Conservation (phyloP, 2,113 vertebrate species). For the Apodemus sylvaticus region DNA sequence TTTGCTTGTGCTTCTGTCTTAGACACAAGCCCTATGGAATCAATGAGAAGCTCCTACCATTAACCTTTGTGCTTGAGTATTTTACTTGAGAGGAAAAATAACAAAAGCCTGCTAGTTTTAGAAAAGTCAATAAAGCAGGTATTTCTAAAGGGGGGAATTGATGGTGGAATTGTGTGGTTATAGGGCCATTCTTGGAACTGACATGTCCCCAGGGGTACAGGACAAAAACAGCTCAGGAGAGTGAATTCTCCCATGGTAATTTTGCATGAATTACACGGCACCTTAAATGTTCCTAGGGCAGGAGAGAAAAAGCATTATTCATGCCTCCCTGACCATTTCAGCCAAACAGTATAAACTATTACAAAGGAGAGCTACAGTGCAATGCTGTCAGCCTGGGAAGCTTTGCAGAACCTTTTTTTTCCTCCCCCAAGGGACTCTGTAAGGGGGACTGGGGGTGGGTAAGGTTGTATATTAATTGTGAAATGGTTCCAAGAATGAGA, state of each 20-base stretch:
- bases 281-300: constrained; percentile 51
- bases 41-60: background rate
- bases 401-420: background rate
- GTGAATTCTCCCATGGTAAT: constrained; percentile 56
- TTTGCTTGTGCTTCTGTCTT: background rate
- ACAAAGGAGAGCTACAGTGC: background rate
- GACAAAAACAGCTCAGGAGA: constrained; percentile 47
- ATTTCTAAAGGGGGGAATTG: constrained; percentile 21
- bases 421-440: background rate
- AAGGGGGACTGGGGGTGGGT: constrained; percentile 8
- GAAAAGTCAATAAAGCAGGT: constrained; percentile 68
- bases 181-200: constrained; percentile 39
- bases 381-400: background rate
- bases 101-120: constrained; percentile 40
- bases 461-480: constrained; percentile 30
- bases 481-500: constrained; percentile 50
- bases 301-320: constrained; percentile 59
- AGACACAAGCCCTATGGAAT: background rate
- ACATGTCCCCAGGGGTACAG: background rate
- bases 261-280: constrained; percentile 66
- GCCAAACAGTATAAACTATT: background rate
- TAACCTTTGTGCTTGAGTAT: constrained; percentile 32
- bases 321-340: constrained; percentile 55
- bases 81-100: constrained; percentile 11
- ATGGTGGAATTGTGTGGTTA: background rate